Evolutionary conservation across 1,140 invertebrate species (phyloP), one percentile per base, ranked within the genome.

Genomic region (Musca vetustissima): DNA sequence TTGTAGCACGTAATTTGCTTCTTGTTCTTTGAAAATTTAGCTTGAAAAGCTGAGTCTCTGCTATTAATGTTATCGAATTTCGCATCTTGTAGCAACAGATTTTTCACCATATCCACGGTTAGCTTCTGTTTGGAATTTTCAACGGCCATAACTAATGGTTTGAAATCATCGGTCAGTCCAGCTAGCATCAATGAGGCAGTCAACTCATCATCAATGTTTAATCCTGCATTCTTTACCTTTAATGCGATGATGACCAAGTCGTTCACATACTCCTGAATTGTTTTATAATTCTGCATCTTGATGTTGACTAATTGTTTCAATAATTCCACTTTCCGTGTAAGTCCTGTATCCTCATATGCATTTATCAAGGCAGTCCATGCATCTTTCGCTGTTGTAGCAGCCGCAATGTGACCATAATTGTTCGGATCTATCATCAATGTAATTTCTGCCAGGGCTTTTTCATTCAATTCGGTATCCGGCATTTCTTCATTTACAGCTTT

Each of bases 11-110:
- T 4, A 2, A 59, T 59, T 50, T n/a, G n/a, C 17, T 50, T n/a
- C 49, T 17, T 50, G n/a, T 50, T 50, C 49, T 17, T 43, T 1
- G 8, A 28, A 28, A 28, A 28, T 28, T 28, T 28, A 28, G 28
- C 28, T 28, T 28, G 28, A 28, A 28, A 8, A 4, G 28, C 28
- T 3, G 28, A 28, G 3, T 28, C 28, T 4, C 8, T 28, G 3
- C 28, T 43, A 14, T 50, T 32, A 4, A 49, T 22, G 11, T 50
- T 49, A 50, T 72, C 70, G 53, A 71, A 70, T 50, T 77, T 74
- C 66, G 75, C 69, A 72, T 81, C 76, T 72, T 82, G 74, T 24
- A 82, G 64, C 55, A 79, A 69, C 67, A 79, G 76, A 13, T 68
- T 73, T 76, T 80, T 79, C 1, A 80, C 71, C 50, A 73, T 72